A percentile compares a stretch with the other conserved stretches of the same genome.
phyloP scores from a whole-genome alignment of 2,113 vertebrate genomes.

The Equus przewalskii region DNA sequence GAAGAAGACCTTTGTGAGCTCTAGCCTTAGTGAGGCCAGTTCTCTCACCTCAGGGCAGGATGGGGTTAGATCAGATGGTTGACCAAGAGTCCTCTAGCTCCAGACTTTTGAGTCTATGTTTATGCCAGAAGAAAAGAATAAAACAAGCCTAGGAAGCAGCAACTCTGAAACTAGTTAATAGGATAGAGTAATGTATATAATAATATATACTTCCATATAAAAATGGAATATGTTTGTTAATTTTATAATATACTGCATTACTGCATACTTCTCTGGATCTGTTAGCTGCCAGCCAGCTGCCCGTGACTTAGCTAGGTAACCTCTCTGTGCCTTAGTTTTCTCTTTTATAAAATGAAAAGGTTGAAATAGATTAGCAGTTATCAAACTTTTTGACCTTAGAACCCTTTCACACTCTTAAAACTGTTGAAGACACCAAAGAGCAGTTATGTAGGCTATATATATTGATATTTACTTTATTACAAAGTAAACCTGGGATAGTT shows the following conservation, averaged over 20 bases:
- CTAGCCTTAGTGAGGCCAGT: neutral
- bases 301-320: neutral
- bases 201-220: neutral
- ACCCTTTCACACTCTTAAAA: neutral
- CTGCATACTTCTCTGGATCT: neutral
- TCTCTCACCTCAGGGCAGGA: neutral
- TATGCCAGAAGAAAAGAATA: slow-evolving; percentile 15
- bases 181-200: neutral
- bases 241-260: neutral
- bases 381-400: neutral
- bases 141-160: neutral
- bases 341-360: slow-evolving; percentile 27
- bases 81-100: neutral
- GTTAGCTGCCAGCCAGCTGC: neutral
- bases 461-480: slow-evolving; percentile 1
- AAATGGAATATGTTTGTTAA: neutral
- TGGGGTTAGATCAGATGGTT: neutral
- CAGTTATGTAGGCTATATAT: neutral
- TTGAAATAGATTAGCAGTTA: neutral
- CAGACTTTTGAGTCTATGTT: slow-evolving; percentile 6
- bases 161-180: slow-evolving; percentile 25
- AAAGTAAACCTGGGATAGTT: slow-evolving; percentile 50
- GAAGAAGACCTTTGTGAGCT: neutral
- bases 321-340: neutral
- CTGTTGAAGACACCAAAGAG: neutral